These are phyloP conservation scores for Sebastes steindachneri DNA, from an alignment of 2,797 vertebrate species.

Conservation along the genomic window DNA sequence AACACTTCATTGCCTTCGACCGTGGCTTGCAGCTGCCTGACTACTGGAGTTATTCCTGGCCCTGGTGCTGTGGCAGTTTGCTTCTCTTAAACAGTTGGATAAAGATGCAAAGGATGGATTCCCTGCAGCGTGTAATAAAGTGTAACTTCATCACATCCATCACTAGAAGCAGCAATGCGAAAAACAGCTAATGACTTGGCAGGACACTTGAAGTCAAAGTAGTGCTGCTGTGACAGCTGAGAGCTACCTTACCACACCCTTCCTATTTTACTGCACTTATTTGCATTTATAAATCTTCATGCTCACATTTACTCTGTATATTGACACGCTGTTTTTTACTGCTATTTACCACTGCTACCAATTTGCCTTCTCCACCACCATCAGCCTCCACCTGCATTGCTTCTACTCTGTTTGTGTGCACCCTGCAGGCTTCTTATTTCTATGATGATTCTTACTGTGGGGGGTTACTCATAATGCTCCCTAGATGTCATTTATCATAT, in stretches of 20 bases:
- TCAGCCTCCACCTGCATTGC: neutral
- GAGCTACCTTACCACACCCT: neutral
- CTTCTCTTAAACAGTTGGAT: neutral
- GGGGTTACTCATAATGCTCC: neutral
- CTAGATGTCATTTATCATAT: conserved; percentile 7
- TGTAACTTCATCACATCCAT: conserved; percentile 12
- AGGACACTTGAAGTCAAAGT: neutral
- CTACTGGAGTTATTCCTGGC: neutral
- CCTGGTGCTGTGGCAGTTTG: neutral
- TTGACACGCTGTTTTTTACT: neutral
- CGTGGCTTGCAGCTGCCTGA: neutral
- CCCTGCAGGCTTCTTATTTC: neutral
- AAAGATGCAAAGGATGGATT: neutral
- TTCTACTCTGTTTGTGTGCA: neutral
- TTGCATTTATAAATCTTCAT: neutral
- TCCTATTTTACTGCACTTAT: neutral
- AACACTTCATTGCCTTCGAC: neutral
- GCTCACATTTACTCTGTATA: neutral
- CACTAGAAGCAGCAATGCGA: neutral
- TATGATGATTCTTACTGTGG: neutral
- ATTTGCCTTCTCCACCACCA: neutral
- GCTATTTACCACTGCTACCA: neutral
- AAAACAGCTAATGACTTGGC: conserved; percentile 11
- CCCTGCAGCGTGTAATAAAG: neutral
- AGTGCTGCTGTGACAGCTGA: neutral